Base-by-base conservation (phyloP, 2,797 vertebrate genomes). In the Sparus aurata region DNA sequence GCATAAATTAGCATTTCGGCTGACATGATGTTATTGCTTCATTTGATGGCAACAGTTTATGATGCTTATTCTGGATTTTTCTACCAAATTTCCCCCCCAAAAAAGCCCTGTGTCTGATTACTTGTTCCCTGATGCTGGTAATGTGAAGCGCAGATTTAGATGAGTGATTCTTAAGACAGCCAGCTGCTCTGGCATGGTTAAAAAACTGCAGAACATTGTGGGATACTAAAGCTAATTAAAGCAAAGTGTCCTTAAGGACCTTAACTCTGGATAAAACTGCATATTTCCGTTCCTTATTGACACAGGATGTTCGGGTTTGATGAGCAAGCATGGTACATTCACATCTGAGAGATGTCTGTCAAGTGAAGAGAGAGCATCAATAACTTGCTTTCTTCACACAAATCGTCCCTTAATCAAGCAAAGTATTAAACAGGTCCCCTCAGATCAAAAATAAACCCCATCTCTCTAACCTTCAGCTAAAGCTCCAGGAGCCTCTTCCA, bases 381-480 rank as follows among this genome's bases (percentile, higher is more conserved):
- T 81, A 60, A 70, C 73, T 86, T 66, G 25, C 17, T 23, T 72
- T 18, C 25, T 77, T 73, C 53, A 54, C 27, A 41, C 50, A 85
- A 60, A 69, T 78, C 38, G 68, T 66, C 45, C 41, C 16, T 69
- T 41, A 70, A 77, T 74, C 46, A 68, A 67, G 45, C 6, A 53
- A 68, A 79, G n/a, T 78, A 66, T 74, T 55, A 53, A 79, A 78
- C 25, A 12, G 62, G 57, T 45, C 25, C 58, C 22, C 45, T 67
- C 30, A 5, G 34, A 38, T 73, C 54, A 67, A 49, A 59, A 12
- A 77, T 9, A 27, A 27, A 12, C 12, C 45, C 12, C 60, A 69
- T 80, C 61, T 79, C 72, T 77, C 0, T 46, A 83, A 87, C 80
- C 70, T 71, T 78, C 60, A 76, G 49, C 49, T 53, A 20, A 81